phyloP scores from a whole-genome alignment of 1,140 invertebrate species.

The Scaptomyza montana region DNA sequence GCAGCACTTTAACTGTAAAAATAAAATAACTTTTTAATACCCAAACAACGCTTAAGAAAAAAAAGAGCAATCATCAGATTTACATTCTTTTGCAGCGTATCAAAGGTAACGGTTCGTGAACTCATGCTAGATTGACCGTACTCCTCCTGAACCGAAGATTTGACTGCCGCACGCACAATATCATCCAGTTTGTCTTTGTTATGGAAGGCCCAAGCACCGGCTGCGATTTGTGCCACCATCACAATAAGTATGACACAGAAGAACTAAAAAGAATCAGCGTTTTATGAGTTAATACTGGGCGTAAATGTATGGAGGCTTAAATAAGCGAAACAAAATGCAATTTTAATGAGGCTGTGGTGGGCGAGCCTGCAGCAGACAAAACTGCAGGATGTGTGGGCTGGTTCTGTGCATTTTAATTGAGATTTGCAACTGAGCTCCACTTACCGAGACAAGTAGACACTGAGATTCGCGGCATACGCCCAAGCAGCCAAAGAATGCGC shows the following conservation, averaged over 20 bases:
- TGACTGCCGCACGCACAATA: constrained; percentile 86
- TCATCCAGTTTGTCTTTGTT: constrained; percentile 88
- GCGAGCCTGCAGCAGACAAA: constrained; percentile 10
- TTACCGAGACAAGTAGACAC: constrained; percentile 93
- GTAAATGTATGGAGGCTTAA: constrained; percentile 21
- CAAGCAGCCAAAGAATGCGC: constrained; percentile 96
- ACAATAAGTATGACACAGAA: constrained; percentile 90
- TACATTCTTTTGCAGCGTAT: constrained; percentile 88
- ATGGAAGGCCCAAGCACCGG: constrained; percentile 89
- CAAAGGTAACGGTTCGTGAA: constrained; percentile 87
- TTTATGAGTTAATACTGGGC: too few relatives aligned
- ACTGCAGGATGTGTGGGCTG: constrained; percentile 22
- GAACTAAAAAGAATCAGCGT: constrained; percentile 86
- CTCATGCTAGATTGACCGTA: constrained; percentile 87
- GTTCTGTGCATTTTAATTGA: too few relatives aligned
- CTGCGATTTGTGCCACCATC: constrained; percentile 90
- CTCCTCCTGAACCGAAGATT: constrained; percentile 88
- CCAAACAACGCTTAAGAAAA: too few relatives aligned
- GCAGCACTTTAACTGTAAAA: constrained; percentile 88
- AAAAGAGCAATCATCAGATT: too few relatives aligned
- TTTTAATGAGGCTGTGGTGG: constrained; percentile 1
- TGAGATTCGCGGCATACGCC: constrained; percentile 94
- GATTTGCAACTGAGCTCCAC: constrained; percentile 39
- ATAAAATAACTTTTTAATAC: too few relatives aligned
- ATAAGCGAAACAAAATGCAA: too few relatives aligned